Percentiles rank a stretch among this genome's conserved stretches.
These are phyloP conservation scores for Muschampia plurimacula DNA, from an alignment of 2,888 invertebrate genomes.

Conservation along the genomic window DNA sequence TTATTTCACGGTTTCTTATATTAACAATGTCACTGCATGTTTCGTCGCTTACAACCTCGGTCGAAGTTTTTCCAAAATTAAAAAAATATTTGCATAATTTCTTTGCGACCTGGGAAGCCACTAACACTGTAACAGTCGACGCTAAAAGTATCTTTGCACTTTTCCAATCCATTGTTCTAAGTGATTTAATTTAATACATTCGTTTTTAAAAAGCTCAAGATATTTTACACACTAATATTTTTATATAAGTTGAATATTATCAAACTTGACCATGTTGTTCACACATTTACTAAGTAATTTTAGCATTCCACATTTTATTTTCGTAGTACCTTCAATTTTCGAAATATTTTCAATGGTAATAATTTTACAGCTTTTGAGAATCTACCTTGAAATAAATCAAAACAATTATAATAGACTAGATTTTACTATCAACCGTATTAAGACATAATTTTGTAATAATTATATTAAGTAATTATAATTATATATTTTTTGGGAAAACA, in stretches of 20 bases:
- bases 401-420: too few relatives aligned
- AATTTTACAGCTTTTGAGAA: not conserved
- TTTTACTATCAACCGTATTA: too few relatives aligned
- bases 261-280: slow-evolving; percentile 72
- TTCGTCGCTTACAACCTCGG: slow-evolving; percentile 58
- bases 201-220: slow-evolving; percentile 48
- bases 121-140: slow-evolving; percentile 73
- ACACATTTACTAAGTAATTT: slow-evolving; percentile 58
- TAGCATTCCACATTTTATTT: not conserved
- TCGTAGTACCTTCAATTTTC: not conserved
- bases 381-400: not conserved
- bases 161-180: slow-evolving; percentile 76
- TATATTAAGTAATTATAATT: too few relatives aligned
- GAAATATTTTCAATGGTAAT: not conserved
- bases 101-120: slow-evolving; percentile 74
- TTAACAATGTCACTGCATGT: slow-evolving; percentile 63
- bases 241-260: slow-evolving; percentile 33
- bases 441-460: too few relatives aligned
- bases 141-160: slow-evolving; percentile 73
- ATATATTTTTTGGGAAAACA: too few relatives aligned
- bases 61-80: slow-evolving; percentile 51
- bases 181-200: slow-evolving; percentile 44
- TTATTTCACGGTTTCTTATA: slow-evolving; percentile 74
- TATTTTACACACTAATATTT: slow-evolving; percentile 39
- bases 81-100: slow-evolving; percentile 72